Evolutionary conservation across 2,797 vertebrate genomes (phyloP), one percentile per base, ranked within the genome.

Genomic region (Malacoctenus gilli): DNA sequence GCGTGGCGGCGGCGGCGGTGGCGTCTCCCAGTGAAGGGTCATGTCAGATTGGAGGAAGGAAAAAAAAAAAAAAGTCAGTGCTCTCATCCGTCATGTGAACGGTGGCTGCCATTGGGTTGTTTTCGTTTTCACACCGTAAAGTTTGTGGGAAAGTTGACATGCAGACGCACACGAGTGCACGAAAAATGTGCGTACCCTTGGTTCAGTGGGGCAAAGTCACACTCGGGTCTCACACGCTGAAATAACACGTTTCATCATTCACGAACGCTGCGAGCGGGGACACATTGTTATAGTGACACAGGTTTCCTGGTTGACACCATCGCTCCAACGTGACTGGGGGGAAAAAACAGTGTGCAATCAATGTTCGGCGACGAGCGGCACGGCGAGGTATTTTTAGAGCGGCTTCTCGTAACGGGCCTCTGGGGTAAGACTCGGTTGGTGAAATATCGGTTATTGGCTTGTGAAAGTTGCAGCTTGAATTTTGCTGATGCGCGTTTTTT

Each of bases 381-480:
- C 4, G 9, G 5, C 28, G 15, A 18, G 9, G 13, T 87, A 80
- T 79, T 77, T 86, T 85, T 79, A 68, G 59, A 56, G 35, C 3
- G 16, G 47, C 13, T 88, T 85, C 80, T 89, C 72, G 75, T 72
- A 78, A 85, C 69, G 60, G 50, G 32, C 41, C 38, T 53, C 56
- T 87, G 80, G 86, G 70, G 71, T 75, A 86, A 89, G 82, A 69
- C 55, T 10, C 14, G n/a, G 52, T 62, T 86, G 84, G 43, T 70
- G 84, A 86, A 87, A 88, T 75, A 76, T 75, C 44, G 12, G 82
- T 86, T 82, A 70, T 67, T 77, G 49, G 19, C 83, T 89, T 90
- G 88, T 89, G 89, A 89, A 89, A 89, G 82, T 83, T 72, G 39
- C 39, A 53, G 44, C 66, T 75, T 6, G 5, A n/a, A 73, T 84